Base-by-base conservation (phyloP, 2,113 vertebrate genomes). In the Lycaon pictus region DNA sequence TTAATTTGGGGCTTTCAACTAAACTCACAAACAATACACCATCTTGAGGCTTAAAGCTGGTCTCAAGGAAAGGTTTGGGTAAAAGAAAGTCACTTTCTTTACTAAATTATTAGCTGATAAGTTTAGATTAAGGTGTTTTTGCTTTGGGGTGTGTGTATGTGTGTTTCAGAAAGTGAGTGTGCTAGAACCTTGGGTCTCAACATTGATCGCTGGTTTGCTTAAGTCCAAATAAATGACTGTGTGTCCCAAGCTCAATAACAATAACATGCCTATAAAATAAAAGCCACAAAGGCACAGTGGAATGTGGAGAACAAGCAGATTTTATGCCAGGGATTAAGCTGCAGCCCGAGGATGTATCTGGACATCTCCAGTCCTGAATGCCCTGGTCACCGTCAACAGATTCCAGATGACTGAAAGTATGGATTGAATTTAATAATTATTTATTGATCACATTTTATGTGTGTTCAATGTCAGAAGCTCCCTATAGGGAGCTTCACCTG, bases 131-230 rank as follows among this genome's bases (percentile, higher is more conserved):
- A 29, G 19, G 5, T 37, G 16, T 32, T 53, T 53, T 51, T n/a
- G 19, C 15, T 15, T 55, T 35, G 32, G 65, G 0, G 29, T 32
- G 63, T 32, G 65, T 35, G 32, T 67, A 29, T 67, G 32, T 35
- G 32, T n/a, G 32, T 20, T 19, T 16, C 16, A 43, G 35, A 12
- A 56, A 85, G 23, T 9, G 20, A 93, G 48, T n/a, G 15, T 37
- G 27, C 58, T n/a, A 35, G 60, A 79, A 96, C 56, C 37, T 93
- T 60, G 23, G 82, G 10, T 95, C 53, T 93, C 35, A 53, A 8
- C 2, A 4, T 94, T 96, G 85, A 65, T 86, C 67, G 97, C 97
- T 85, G 13, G n/a, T 88, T 97, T 96, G 65, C 43, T 16, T 83
- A 83, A 86, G 51, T 19, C 48, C 37, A 91, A 85, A 88, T 81